Conservation (phyloP, 2,888 invertebrate species). For the Netelia inedita region DNA sequence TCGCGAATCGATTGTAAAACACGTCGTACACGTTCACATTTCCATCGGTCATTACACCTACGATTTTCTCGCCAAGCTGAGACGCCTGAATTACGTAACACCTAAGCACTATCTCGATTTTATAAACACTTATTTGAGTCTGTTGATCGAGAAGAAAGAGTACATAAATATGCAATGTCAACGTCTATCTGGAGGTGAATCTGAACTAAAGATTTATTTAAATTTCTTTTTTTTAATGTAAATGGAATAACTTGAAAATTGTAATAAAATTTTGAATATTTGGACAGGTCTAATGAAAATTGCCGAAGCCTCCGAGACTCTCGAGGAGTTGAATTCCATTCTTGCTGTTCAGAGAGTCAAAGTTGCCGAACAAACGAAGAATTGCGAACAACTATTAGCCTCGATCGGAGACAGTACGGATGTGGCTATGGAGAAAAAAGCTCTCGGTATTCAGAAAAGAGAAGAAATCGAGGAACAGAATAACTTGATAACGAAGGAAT, state of each 20-base stretch:
- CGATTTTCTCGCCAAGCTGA: conserved; percentile 90
- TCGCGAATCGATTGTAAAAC: conserved; percentile 91
- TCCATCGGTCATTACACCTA: conserved; percentile 90
- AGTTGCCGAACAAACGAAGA: conserved; percentile 92
- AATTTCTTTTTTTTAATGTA: neutral
- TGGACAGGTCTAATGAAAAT: conserved; percentile 89
- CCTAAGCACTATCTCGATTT: conserved; percentile 97
- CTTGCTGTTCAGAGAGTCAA: conserved; percentile 93
- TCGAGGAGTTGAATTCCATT: conserved; percentile 92
- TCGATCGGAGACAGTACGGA: conserved; percentile 91
- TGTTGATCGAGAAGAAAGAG: conserved; percentile 90
- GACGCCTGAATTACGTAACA: conserved; percentile 95
- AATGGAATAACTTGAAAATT: neutral
- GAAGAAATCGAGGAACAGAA: conserved; percentile 94
- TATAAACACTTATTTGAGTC: conserved; percentile 91
- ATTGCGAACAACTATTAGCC: conserved; percentile 92
- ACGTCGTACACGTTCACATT: conserved; percentile 95
- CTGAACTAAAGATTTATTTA: neutral
- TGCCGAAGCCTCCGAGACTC: conserved; percentile 93
- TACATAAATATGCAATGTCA: conserved; percentile 85
- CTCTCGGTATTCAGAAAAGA: conserved; percentile 92
- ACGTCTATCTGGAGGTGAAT: conserved; percentile 81
- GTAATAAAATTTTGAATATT: neutral
- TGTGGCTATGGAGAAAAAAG: conserved; percentile 92
- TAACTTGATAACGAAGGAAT: conserved; percentile 92